These are phyloP conservation scores for Dendrolimus pini DNA, from an alignment of 2,888 invertebrate genomes.

Conservation along the genomic window DNA sequence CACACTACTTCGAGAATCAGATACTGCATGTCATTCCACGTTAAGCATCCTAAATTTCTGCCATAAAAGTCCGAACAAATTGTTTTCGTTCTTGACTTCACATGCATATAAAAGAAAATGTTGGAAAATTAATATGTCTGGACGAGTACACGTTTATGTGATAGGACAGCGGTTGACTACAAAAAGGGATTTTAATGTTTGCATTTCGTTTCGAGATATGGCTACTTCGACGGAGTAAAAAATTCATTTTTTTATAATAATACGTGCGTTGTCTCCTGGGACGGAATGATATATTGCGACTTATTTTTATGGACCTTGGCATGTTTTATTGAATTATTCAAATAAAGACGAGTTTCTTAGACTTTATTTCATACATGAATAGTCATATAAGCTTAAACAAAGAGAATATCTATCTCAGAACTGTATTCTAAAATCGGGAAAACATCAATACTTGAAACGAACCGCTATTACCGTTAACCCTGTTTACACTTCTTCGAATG, in stretches of 20 bases:
- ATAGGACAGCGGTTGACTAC: not conserved
- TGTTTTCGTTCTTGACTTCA: not conserved
- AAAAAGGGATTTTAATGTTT: constrained; percentile 20
- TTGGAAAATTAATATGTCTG: not conserved
- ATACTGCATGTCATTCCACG: not conserved
- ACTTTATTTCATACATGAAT: constrained; percentile 46
- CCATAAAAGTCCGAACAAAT: not conserved
- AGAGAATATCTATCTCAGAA: not conserved
- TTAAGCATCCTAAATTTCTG: not conserved
- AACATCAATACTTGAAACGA: not conserved
- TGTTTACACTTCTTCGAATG: constrained; percentile 1
- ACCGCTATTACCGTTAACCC: not conserved
- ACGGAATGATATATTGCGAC: constrained; percentile 38
- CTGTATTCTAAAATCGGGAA: not conserved
- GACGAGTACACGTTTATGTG: not conserved
- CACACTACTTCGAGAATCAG: not conserved
- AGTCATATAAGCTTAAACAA: constrained; percentile 31
- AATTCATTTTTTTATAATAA: constrained; percentile 57
- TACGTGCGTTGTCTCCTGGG: constrained; percentile 38
- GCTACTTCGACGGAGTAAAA: constrained; percentile 23
- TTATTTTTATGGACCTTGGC: constrained; percentile 48
- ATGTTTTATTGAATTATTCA: constrained; percentile 71
- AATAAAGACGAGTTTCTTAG: constrained; percentile 32
- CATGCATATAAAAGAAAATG: not conserved
- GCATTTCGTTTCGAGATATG: constrained; percentile 19